phyloP scores from a whole-genome alignment of 2,888 invertebrate species.

The Sphecodes monilicornis region DNA sequence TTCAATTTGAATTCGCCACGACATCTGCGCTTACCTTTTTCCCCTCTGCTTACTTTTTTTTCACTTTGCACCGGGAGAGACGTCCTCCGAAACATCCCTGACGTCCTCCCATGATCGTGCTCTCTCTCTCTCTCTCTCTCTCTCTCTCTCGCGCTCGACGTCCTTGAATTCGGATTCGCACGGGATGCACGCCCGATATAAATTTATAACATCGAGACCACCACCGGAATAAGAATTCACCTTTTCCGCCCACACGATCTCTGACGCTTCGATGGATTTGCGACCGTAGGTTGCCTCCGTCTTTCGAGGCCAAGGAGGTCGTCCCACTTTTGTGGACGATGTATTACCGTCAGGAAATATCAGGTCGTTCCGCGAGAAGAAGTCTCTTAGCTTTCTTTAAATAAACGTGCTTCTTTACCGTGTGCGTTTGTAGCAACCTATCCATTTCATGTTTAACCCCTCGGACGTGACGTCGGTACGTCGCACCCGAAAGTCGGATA shows the following conservation, averaged over 20 bases:
- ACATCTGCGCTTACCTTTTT: constrained; percentile 21
- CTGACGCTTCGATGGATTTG: not conserved
- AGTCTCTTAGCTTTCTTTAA: too few species aligned
- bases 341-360: not conserved
- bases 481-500: too few species aligned
- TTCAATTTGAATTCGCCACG: constrained; percentile 71
- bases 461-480: too few species aligned
- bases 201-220: constrained; percentile 62
- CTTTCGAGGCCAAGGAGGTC: not conserved
- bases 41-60: not conserved
- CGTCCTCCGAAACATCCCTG: not conserved
- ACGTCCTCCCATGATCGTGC: constrained; percentile 4
- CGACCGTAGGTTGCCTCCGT: not conserved
- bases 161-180: constrained; percentile 65
- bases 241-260: constrained; percentile 3
- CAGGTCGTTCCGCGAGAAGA: too few species aligned
- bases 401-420: not conserved
- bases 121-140: not conserved
- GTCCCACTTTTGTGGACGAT: not conserved
- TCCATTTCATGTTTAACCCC: too few species aligned
- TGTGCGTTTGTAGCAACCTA: too few species aligned
- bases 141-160: constrained; percentile 21
- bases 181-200: constrained; percentile 55
- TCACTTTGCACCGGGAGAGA: not conserved
- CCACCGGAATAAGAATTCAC: constrained; percentile 61